A percentile compares a stretch with the other conserved stretches of the same genome.
Evolutionary conservation across 2,113 vertebrate species (phyloP).

Genomic region (Meles meles): DNA sequence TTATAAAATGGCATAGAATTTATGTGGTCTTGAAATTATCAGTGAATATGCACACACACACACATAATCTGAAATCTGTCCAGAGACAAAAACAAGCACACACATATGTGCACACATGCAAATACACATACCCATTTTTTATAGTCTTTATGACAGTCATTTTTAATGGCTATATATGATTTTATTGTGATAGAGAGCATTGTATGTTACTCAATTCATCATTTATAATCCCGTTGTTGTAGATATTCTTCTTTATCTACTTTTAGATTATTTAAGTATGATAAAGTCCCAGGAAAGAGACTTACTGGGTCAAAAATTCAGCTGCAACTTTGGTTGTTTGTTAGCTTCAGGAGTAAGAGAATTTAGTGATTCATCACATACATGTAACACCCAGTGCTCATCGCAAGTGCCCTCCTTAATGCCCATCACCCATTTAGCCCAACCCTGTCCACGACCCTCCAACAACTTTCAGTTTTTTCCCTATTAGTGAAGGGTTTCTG

Average conservation of each 20-base stretch:
- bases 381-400: not conserved
- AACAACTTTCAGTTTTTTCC: not conserved
- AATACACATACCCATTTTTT: not conserved
- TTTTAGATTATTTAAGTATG: not conserved
- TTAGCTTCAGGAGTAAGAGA: not conserved
- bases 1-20: slow-evolving; percentile 42
- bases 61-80: not conserved
- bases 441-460: not conserved
- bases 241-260: not conserved
- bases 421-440: not conserved
- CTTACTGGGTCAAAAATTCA: not conserved
- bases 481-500: not conserved
- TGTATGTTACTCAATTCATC: slow-evolving; percentile 3
- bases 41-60: not conserved
- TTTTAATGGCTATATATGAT: slow-evolving; percentile 39
- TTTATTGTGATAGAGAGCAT: slow-evolving; percentile 17
- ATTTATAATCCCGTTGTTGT: not conserved
- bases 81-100: not conserved
- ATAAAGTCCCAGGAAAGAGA: not conserved
- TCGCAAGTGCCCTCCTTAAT: not conserved
- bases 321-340: not conserved
- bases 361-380: not conserved
- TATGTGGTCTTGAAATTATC: slow-evolving; percentile 63
- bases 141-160: not conserved
- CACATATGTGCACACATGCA: not conserved